Percentiles rank a stretch among this genome's conserved stretches.
Conservation (phyloP, 2,113 vertebrate species). For the Tursiops truncatus region DNA sequence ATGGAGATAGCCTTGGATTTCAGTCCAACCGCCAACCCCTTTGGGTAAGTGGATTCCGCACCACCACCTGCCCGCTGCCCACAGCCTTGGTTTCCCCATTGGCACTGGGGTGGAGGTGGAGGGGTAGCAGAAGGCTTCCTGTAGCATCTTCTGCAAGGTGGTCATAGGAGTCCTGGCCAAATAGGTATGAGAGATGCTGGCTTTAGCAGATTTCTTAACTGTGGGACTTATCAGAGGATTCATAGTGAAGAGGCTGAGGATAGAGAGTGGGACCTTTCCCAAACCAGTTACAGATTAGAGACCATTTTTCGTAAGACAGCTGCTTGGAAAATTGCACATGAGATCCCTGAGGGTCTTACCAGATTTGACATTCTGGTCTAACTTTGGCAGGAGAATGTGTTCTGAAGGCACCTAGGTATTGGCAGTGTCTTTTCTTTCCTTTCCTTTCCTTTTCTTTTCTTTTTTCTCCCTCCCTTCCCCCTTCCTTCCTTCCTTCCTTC, state of each 20-base stretch:
- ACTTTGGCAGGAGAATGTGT: background rate
- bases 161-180: background rate
- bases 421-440: background rate
- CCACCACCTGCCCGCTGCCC: background rate
- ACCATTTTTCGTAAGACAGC: background rate
- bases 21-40: background rate
- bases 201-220: background rate
- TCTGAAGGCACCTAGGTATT: background rate
- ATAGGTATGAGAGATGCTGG: background rate
- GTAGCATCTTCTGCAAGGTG: background rate
- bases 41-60: background rate
- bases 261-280: background rate
- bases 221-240: background rate
- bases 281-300: background rate
- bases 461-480: too few species aligned
- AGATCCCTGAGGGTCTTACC: background rate
- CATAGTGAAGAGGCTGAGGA: background rate
- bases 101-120: background rate
- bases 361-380: slow-evolving; percentile 3
- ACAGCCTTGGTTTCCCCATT: background rate
- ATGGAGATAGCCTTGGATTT: background rate
- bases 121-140: background rate
- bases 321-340: background rate
- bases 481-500: too few species aligned
- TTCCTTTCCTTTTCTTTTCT: background rate